These are phyloP conservation scores for Polyommatus icarus DNA, from an alignment of 2,888 invertebrate species.

Conservation along the genomic window DNA sequence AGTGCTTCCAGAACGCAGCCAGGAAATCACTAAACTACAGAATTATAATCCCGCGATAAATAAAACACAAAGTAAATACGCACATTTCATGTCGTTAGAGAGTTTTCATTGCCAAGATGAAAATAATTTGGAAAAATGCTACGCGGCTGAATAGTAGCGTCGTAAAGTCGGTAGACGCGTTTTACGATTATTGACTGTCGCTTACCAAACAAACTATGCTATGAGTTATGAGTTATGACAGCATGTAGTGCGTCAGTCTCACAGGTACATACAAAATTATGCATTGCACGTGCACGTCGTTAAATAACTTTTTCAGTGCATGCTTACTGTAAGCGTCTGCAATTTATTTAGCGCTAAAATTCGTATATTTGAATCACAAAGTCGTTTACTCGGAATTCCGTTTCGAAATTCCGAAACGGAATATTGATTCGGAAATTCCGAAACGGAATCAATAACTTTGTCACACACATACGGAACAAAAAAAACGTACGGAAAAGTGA, in stretches of 20 bases:
- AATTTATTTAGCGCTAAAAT: too few relatives aligned
- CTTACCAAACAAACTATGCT: background rate
- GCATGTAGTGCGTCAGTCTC: background rate
- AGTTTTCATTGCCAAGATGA: constrained; percentile 29
- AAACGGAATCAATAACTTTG: too few relatives aligned
- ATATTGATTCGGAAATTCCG: too few relatives aligned
- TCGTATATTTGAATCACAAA: background rate
- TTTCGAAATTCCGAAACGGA: too few relatives aligned
- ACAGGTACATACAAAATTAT: background rate
- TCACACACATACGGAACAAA: too few relatives aligned
- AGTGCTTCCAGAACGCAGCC: background rate
- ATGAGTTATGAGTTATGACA: background rate
- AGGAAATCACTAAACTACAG: background rate
- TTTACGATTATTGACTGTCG: constrained; percentile 11
- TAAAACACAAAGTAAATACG: background rate
- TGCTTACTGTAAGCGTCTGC: background rate
- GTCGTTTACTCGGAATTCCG: background rate
- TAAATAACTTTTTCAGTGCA: background rate
- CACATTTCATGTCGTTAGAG: constrained; percentile 11
- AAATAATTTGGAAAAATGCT: constrained; percentile 22
- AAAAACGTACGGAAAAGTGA: too few relatives aligned
- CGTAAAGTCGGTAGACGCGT: background rate
- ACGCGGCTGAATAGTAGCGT: constrained; percentile 4
- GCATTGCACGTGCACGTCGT: background rate
- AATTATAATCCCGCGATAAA: constrained; percentile 6